Percentiles rank a stretch among this genome's conserved stretches.
Evolutionary conservation across 2,113 vertebrate species (phyloP).

Genomic region (Hemiscyllium ocellatum): DNA sequence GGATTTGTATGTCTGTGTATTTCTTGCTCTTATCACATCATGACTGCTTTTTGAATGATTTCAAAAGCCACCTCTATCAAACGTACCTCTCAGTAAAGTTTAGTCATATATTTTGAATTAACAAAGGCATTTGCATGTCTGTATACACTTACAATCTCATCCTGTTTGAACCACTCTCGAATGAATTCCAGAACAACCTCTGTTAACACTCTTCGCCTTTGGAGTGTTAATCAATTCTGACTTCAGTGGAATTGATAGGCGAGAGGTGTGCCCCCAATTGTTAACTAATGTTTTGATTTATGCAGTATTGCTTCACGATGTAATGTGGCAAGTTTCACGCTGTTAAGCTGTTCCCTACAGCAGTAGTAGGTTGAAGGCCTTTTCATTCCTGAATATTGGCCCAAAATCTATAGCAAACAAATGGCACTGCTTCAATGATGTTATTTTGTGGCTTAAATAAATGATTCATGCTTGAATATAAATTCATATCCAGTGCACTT

Average conservation of each 20-base stretch:
- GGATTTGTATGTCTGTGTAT: conserved; percentile 8
- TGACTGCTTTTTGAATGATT: background rate
- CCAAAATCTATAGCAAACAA: background rate
- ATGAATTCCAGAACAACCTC: background rate
- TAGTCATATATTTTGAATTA: background rate
- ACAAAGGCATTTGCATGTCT: background rate
- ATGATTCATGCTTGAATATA: background rate
- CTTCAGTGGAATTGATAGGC: background rate
- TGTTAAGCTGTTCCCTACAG: background rate
- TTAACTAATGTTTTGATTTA: background rate
- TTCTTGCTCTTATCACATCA: conserved; percentile 20
- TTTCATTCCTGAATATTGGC: background rate
- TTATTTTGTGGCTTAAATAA: background rate
- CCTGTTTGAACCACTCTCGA: background rate
- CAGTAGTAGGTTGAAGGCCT: background rate
- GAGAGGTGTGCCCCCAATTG: background rate
- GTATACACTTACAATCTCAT: conserved; percentile 4
- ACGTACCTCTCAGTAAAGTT: background rate
- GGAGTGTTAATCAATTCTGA: background rate
- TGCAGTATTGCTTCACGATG: background rate
- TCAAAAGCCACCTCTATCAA: background rate
- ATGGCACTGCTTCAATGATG: background rate
- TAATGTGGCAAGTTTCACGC: too few relatives aligned
- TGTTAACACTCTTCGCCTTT: background rate
- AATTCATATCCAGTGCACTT: background rate